These are phyloP conservation scores for Probosciger aterrimus DNA, from an alignment of 2,113 vertebrate genomes.

Conservation along the genomic window DNA sequence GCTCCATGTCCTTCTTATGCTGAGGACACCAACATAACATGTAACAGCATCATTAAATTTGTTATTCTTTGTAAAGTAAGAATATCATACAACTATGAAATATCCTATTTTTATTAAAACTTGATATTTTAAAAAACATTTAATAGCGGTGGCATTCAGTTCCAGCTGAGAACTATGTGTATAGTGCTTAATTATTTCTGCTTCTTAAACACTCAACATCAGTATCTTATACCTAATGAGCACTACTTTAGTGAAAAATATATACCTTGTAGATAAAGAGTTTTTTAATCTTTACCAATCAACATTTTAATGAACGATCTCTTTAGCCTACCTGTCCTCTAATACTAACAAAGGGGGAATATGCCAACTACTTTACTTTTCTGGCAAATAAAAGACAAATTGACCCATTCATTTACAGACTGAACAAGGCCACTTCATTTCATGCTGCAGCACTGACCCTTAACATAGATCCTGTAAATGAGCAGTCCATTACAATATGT, in stretches of 20 bases:
- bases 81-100: neutral
- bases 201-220: neutral
- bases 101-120: neutral
- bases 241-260: neutral
- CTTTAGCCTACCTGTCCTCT: neutral
- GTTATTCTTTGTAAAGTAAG: neutral
- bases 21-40: neutral
- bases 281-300: neutral
- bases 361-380: neutral
- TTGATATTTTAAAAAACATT: neutral
- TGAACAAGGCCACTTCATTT: constrained; percentile 66
- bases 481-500: constrained; percentile 59
- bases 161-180: neutral
- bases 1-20: neutral
- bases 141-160: neutral
- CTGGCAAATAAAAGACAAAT: constrained; percentile 11
- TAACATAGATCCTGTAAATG: constrained; percentile 55
- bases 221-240: neutral
- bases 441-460: constrained; percentile 64
- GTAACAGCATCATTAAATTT: neutral
- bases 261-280: neutral
- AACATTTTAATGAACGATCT: neutral
- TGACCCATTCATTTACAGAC: constrained; percentile 53
- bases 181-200: neutral
- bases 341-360: neutral